Base-by-base conservation (phyloP, 2,113 vertebrate genomes). In the Cygnus buccinator region DNA sequence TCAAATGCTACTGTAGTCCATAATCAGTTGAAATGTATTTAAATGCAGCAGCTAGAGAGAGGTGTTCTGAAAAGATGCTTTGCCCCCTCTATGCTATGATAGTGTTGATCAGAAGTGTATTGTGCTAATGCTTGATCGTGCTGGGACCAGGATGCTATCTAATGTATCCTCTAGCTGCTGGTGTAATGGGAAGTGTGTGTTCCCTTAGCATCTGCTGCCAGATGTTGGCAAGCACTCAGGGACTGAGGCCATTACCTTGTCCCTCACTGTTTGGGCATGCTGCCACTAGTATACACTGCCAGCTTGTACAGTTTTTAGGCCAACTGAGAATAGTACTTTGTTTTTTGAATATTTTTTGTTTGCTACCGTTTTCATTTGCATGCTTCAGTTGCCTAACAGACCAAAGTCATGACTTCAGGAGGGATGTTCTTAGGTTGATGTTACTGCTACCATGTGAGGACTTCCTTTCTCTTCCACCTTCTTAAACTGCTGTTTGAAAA, bases 131-230 rank as follows among this genome's bases (percentile, higher is more conserved):
- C 54, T 44, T 41, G 58, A 29, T 41, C 14, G 33, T 18, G 66
- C 5, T 83, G 82, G 54, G 90, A 85, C 79, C 33, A 72, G 58
- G 71, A 33, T 87, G 62, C 43, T 61, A 8, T 37, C 82, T 73
- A 6, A 33, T 9, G 37, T 7, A 23, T 46, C 37, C 55, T 71
- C 68, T 63, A 19, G 50, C 76, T 84, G 76, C 68, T 59, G 68
- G 2, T 20, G 50, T 70, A 58, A 62, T 44, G 80, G 76, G 77
- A 50, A 94, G 46, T 77, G 18, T 63, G 76, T 86, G 86, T 84
- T 92, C 73, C 83, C 52, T 43, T 3, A 44, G 50, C 72, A 90
- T 66, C 84, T 83, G 89, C 88, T 88, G 92, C 84, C 82, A 91
- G 87, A 59, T 94, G 84, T 68, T 91, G 90, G 93, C 92, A 62